Conservation (phyloP, 2,113 vertebrate species). For the Marmota monax region DNA sequence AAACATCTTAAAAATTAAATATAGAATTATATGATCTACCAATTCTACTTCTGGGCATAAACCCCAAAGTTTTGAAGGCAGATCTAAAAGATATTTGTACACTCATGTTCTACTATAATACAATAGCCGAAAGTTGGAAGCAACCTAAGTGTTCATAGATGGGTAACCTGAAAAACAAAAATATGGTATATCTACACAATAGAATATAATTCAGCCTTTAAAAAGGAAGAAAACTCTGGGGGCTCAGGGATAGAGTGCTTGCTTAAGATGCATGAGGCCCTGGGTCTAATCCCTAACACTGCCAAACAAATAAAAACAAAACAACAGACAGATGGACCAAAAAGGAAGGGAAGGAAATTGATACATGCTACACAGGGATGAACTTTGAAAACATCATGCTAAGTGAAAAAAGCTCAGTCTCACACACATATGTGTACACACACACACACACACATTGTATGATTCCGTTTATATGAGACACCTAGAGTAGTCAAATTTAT, state of each 20-base stretch:
- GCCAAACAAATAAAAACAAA: too few relatives aligned
- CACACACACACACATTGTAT: too few relatives aligned
- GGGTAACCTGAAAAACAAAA: background rate
- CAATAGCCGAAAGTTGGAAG: background rate
- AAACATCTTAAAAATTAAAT: background rate
- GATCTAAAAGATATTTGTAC: background rate
- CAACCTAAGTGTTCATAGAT: background rate
- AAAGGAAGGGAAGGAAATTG: background rate
- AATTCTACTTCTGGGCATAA: constrained; percentile 13
- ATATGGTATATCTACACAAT: background rate
- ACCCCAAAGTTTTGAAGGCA: background rate
- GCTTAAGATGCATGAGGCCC: too few relatives aligned
- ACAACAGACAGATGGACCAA: too few relatives aligned
- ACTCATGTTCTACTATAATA: background rate
- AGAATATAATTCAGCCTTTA: too few relatives aligned
- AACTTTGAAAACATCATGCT: background rate
- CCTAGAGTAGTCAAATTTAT: background rate
- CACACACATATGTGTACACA: background rate
- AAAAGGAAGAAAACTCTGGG: too few relatives aligned
- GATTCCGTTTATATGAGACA: background rate
- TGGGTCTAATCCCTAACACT: too few relatives aligned
- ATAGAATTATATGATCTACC: background rate
- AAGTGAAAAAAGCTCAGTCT: background rate
- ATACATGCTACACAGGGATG: background rate
- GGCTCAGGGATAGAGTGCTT: too few relatives aligned